Evolutionary conservation across 1,140 invertebrate species (phyloP).

Genomic region (Drosophila paulistorum): DNA sequence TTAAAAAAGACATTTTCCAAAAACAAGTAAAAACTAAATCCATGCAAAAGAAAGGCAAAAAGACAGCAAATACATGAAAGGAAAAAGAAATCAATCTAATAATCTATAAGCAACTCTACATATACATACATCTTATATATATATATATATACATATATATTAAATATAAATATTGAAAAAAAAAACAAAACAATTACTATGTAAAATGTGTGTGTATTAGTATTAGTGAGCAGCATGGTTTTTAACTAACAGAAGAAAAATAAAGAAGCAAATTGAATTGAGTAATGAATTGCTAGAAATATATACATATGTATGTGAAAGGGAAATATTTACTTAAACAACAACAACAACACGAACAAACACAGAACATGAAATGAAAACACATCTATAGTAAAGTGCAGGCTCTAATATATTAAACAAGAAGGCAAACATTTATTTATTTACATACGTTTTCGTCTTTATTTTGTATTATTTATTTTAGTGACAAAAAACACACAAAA

Average conservation of each 20-base stretch:
- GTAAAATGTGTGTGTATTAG: constrained; percentile 79
- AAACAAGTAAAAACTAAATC: constrained; percentile 16
- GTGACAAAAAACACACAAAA: constrained; percentile 25
- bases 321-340: constrained; percentile 32
- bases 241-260: constrained; percentile 65
- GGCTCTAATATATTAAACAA: constrained; percentile 8
- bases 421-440: constrained; percentile 36
- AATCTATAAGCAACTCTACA: constrained; percentile 32
- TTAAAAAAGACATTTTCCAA: constrained; percentile 10
- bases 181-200: constrained; percentile 39
- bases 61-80: constrained; percentile 16
- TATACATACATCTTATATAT: neutral
- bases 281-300: constrained; percentile 44
- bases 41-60: neutral
- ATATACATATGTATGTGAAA: constrained; percentile 33
- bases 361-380: neutral
- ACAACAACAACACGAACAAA: constrained; percentile 53
- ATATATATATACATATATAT: neutral
- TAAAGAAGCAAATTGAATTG: constrained; percentile 44
- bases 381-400: constrained; percentile 8
- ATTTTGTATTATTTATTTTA: constrained; percentile 63
- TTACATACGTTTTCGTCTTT: constrained; percentile 44
- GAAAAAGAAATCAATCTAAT: constrained; percentile 39
- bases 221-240: constrained; percentile 71
- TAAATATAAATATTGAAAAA: constrained; percentile 25